phyloP scores from a whole-genome alignment of 2,113 vertebrate species.

The Oxyruncus cristatus region DNA sequence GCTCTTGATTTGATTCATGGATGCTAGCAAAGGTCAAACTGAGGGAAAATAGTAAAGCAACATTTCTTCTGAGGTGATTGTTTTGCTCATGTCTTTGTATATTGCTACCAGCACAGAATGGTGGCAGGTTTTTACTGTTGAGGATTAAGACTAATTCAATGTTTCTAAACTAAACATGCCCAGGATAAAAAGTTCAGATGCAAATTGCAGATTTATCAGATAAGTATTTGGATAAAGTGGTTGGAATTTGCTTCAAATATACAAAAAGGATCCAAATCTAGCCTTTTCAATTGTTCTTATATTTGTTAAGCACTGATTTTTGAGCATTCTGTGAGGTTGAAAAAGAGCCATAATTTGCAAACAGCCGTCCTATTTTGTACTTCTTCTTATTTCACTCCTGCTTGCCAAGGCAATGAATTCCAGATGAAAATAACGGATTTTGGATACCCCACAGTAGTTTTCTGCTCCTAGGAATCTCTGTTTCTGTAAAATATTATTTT shows the following conservation, averaged over 20 bases:
- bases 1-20: constrained; percentile 53
- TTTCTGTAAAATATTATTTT: not conserved
- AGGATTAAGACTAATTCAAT: constrained; percentile 7
- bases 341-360: not conserved
- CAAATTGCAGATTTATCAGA: not conserved
- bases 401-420: not conserved
- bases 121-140: not conserved
- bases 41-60: constrained; percentile 41
- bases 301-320: not conserved
- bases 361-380: not conserved
- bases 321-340: not conserved
- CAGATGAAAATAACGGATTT: not conserved
- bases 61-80: constrained; percentile 33
- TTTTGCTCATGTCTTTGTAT: not conserved
- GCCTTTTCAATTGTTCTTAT: not conserved
- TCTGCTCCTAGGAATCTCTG: not conserved
- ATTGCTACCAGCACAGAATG: not conserved
- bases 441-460: not conserved
- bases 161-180: constrained; percentile 10
- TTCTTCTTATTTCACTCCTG: not conserved
- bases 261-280: not conserved
- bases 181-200: not conserved
- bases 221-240: not conserved
- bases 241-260: not conserved
- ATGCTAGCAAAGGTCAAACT: constrained; percentile 33